phyloP scores from a whole-genome alignment of 2,113 vertebrate genomes.

The Oxyruncus cristatus region DNA sequence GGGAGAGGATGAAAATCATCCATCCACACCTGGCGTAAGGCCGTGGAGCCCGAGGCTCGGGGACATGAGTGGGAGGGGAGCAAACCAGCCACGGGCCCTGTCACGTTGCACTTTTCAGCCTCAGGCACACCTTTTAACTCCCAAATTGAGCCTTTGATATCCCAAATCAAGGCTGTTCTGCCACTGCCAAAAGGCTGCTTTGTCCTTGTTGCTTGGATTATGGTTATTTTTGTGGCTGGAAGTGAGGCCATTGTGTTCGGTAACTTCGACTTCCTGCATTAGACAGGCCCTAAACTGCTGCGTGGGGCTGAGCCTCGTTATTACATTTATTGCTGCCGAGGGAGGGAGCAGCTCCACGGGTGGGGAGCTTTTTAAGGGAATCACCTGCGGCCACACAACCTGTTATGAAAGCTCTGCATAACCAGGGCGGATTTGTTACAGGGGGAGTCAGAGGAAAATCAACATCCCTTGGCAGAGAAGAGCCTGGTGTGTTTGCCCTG shows the following conservation, averaged over 20 bases:
- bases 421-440: neutral
- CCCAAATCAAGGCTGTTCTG: neutral
- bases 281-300: neutral
- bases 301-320: neutral
- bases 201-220: neutral
- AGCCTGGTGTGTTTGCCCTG: neutral
- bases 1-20: neutral
- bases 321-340: neutral
- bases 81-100: neutral
- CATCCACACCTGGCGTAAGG: accelerated
- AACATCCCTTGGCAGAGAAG: neutral
- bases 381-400: conserved; percentile 43
- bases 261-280: neutral
- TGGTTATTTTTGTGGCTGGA: neutral
- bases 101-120: neutral
- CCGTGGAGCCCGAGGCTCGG: neutral
- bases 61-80: neutral
- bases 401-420: neutral
- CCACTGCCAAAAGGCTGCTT: neutral
- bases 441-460: neutral
- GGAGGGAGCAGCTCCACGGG: neutral
- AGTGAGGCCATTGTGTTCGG: neutral
- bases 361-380: conserved; percentile 47
- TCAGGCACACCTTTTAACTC: accelerated
- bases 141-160: neutral